These are phyloP conservation scores for Globia sparganii DNA, from an alignment of 2,888 invertebrate species.

Conservation along the genomic window DNA sequence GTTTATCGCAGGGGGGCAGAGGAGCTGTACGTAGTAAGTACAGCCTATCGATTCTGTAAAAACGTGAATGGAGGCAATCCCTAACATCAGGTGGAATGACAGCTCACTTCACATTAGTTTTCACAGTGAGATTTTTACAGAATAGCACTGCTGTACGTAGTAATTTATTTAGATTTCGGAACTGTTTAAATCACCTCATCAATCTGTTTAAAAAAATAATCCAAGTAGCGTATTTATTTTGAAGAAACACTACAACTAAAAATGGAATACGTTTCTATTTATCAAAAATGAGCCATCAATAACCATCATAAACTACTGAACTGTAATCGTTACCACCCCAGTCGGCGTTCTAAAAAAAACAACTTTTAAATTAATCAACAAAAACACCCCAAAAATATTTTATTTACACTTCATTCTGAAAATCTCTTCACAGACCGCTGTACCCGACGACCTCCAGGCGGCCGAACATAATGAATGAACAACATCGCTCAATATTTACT, in stretches of 20 bases:
- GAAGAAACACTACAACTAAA: too few relatives aligned
- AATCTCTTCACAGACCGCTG: constrained; percentile 22
- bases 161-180: background rate
- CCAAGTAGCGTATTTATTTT: background rate
- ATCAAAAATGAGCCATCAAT: background rate
- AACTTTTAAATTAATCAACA: constrained; percentile 21
- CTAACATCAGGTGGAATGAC: too few relatives aligned
- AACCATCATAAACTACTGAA: background rate
- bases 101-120: too few relatives aligned
- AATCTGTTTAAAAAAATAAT: background rate
- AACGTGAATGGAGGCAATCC: too few relatives aligned
- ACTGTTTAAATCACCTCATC: background rate
- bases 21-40: too few relatives aligned
- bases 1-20: background rate
- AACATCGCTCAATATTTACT: constrained; percentile 55
- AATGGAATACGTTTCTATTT: background rate
- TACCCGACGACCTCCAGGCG: constrained; percentile 21
- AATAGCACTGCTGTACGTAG: too few relatives aligned
- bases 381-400: constrained; percentile 6
- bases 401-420: constrained; percentile 44
- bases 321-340: background rate
- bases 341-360: background rate
- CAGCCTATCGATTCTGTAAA: too few relatives aligned
- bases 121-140: too few relatives aligned
- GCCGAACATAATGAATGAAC: constrained; percentile 37